phyloP scores from a whole-genome alignment of 2,113 vertebrate species.

The Dascyllus trimaculatus region DNA sequence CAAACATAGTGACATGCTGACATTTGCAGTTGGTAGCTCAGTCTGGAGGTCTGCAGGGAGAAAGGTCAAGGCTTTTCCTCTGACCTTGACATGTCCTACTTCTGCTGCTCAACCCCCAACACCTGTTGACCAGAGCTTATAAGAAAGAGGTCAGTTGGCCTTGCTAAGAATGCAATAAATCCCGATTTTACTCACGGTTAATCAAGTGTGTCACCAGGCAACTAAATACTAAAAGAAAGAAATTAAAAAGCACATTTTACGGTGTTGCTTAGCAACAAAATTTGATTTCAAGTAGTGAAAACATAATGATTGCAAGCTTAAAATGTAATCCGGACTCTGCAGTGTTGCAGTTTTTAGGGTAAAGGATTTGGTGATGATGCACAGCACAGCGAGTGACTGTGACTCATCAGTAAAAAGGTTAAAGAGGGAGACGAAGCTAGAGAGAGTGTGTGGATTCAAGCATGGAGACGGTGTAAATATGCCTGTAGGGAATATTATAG shows the following conservation, averaged over 20 bases:
- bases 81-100: constrained; percentile 46
- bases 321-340: constrained; percentile 13
- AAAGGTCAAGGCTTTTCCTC: constrained; percentile 58
- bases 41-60: constrained; percentile 46
- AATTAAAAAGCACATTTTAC: background rate
- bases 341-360: constrained; percentile 18
- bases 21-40: constrained; percentile 31
- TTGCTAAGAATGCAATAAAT: background rate
- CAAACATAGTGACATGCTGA: constrained; percentile 36
- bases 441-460: constrained; percentile 15
- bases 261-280: constrained; percentile 30
- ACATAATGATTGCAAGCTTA: background rate
- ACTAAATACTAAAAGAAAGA: constrained; percentile 3
- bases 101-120: constrained; percentile 51
- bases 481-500: background rate
- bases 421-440: background rate
- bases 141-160: background rate
- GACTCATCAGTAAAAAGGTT: constrained; percentile 37
- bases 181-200: background rate
- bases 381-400: constrained; percentile 14
- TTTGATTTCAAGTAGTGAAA: constrained; percentile 7
- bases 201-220: constrained; percentile 24
- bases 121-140: constrained; percentile 56
- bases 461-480: background rate
- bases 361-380: constrained; percentile 19